Evolutionary conservation across 2,888 invertebrate genomes (phyloP), one percentile per base, ranked within the genome.

Genomic region (Antitype chi): DNA sequence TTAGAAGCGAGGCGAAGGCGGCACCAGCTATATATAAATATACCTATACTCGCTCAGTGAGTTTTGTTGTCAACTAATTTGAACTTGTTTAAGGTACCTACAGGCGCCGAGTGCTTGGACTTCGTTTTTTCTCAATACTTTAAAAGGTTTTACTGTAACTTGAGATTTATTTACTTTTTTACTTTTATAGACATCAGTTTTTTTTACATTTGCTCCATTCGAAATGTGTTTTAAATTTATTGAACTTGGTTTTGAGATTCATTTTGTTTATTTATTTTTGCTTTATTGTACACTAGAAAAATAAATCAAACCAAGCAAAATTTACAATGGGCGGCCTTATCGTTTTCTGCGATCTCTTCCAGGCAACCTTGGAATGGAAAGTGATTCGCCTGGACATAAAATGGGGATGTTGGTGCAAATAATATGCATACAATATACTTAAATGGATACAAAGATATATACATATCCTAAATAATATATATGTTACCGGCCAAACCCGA

Each of bases 61-160:
- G 32, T 79, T 79, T 73, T 70, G 57, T 67, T 79, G 79, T 83
- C 80, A 70, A 83, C 66, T 70, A 74, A 79, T 71, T 81, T 67
- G 55, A 72, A 78, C 59, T 57, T 60, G n/a, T n/a, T n/a, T 25
- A 47, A 52, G 13, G 47, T 52, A 49, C 60, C 2, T 52, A 8
- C 20, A 60, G 25, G 23, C 8, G 7, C 0, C 47, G 67, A 76
- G 69, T 32, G 32, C n/a, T 69, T 3, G 28, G 28, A 38, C 43
- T 83, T 67, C 53, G 38, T 67, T 70, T 70, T 23, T 60, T 78
- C 55, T 62, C 72, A 47, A 60, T 62, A 73, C 55, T 73, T 66
- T 73, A 67, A 73, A 70, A 70, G 69, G 38, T 67, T 78, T 67
- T 57, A 0, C 25, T 28, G 55, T 70, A 57, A 49, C 55, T 60